Evolutionary conservation across 2,797 vertebrate genomes (phyloP), one percentile per base, ranked within the genome.

Genomic region (Acipenser ruthenus): DNA sequence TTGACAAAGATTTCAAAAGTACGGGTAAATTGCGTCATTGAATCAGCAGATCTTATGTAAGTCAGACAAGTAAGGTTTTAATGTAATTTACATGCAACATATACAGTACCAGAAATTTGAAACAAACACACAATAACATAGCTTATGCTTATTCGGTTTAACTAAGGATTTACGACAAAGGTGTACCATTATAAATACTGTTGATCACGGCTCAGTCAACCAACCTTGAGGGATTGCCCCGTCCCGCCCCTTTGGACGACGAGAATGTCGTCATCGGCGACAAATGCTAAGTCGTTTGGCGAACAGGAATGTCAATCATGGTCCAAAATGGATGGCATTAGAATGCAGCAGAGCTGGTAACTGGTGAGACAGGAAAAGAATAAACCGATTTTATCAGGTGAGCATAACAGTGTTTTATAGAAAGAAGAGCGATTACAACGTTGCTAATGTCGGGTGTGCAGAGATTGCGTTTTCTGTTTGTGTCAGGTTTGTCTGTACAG

Each of bases 261-360:
- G 0, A 1, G 5, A 5, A 2, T 23, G 18, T 78, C 77, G 77
- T 79, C 73, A 76, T 73, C 70, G 77, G 73, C 80, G 80, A 82
- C 79, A 15, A 76, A 73, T 79, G 69, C 73, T 18, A 62, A 77
- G 65, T 70, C 79, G 71, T 69, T 71, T 74, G 63, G 67, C 74
- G 80, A 65, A 61, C 1, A 51, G 48, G 67, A 2, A 74, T 79
- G 89, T 83, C 88, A 87, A 78, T 91, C 86, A 88, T 75, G 13
- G 12, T 64, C 71, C 74, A 82, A 84, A 70, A 86, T 79, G 82
- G 83, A 73, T 73, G 79, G 75, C 68, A 78, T 53, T 75, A 75
- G 80, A 84, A 77, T 86, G 86, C 87, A 83, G 82, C 73, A 79
- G 68, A 83, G 79, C 83, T 71, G 18, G 68, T 77, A 68, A 73